phyloP scores from a whole-genome alignment of 2,888 invertebrate species.

The Lasius platythorax region DNA sequence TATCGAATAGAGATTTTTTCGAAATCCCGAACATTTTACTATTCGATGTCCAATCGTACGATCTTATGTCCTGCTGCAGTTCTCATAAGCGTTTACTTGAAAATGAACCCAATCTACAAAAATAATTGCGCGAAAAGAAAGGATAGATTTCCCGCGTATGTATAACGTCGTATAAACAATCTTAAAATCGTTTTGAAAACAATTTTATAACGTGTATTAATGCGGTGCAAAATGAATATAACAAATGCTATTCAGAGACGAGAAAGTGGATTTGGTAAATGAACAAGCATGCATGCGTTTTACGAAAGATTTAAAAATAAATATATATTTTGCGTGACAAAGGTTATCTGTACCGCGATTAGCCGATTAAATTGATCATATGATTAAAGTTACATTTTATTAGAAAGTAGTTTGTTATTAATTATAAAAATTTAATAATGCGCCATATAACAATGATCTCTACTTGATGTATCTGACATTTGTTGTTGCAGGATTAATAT shows the following conservation, averaged over 20 bases:
- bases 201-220: conserved; percentile 54
- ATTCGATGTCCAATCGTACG: too few species aligned
- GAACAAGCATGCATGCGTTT: background rate
- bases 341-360: conserved; percentile 58
- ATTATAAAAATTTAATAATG: conserved; percentile 4
- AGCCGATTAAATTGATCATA: background rate
- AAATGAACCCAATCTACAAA: background rate
- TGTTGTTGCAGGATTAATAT: conserved; percentile 73
- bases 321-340: background rate
- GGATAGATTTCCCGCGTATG: conserved; percentile 72
- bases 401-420: background rate
- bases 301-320: background rate
- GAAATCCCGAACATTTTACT: too few species aligned
- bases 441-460: background rate
- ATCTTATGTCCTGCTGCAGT: too few species aligned
- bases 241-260: conserved; percentile 77
- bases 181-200: conserved; percentile 18
- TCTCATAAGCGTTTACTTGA: background rate
- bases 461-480: background rate
- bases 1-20: too few species aligned
- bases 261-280: conserved; percentile 81
- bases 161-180: conserved; percentile 51
- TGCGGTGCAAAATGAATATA: conserved; percentile 78
- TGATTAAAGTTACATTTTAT: background rate
- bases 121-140: conserved; percentile 44